Percentiles rank a stretch among this genome's conserved stretches.
Conservation (phyloP, 1,140 invertebrate genomes). For the Acromyrmex heyeri region DNA sequence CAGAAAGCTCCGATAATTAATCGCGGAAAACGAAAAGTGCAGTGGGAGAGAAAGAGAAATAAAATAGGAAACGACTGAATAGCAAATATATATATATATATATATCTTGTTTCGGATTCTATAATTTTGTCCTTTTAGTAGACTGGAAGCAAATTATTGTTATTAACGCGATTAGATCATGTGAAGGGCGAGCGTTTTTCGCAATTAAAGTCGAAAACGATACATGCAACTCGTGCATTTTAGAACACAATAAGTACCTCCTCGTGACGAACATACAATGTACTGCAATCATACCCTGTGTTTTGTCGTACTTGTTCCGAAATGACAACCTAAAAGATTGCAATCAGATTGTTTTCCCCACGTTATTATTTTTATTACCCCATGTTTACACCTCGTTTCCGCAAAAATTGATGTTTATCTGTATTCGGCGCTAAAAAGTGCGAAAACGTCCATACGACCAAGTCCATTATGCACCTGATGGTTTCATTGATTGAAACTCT, state of each 20-base stretch:
- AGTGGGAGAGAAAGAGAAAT: constrained; percentile 1
- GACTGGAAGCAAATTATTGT: background rate
- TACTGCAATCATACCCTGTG: background rate
- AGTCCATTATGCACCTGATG: constrained; percentile 42
- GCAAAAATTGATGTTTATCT: constrained; percentile 37
- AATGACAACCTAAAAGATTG: background rate
- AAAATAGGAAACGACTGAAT: constrained; percentile 11
- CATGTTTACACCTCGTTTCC: constrained; percentile 30
- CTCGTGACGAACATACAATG: background rate
- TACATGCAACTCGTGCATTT: background rate
- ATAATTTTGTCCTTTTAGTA: background rate
- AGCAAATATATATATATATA: constrained; percentile 1
- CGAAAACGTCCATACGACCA: constrained; percentile 35
- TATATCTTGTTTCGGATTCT: constrained; percentile 10
- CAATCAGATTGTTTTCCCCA: background rate
- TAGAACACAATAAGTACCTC: background rate
- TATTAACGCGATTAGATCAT: background rate
- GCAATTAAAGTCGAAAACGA: constrained; percentile 14
- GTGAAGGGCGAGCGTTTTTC: background rate
- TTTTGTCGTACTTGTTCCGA: constrained; percentile 1
- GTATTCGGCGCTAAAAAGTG: background rate
- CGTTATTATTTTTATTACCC: constrained; percentile 53
- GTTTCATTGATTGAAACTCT: constrained; percentile 32
- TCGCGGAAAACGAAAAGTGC: constrained; percentile 57
- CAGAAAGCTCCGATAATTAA: constrained; percentile 66